Percentiles rank a stretch among this genome's conserved stretches.
phyloP scores from a whole-genome alignment of 2,797 vertebrate genomes.

The Urocyon cinereoargenteus region DNA sequence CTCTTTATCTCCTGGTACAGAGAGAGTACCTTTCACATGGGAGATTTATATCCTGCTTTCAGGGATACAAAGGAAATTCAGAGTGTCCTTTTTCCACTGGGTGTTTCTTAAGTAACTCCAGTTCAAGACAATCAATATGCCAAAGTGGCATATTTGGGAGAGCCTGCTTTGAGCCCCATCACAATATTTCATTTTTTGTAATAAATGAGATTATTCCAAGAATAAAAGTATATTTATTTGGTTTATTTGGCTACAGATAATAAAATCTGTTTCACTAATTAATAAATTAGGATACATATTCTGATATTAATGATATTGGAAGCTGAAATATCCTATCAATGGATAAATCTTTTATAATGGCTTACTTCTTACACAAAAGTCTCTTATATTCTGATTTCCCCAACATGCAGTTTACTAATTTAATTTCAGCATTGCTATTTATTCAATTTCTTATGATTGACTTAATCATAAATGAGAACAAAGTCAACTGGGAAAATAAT shows the following conservation, averaged over 20 bases:
- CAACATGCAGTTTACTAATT: neutral
- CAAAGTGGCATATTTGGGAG: neutral
- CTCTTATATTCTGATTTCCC: neutral
- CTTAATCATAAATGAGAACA: neutral
- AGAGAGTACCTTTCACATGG: neutral
- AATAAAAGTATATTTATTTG: constrained; percentile 11
- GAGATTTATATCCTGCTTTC: neutral
- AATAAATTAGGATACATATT: constrained; percentile 75
- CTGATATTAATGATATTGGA: constrained; percentile 55
- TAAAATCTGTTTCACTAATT: constrained; percentile 80
- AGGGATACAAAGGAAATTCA: neutral
- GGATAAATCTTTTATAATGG: constrained; percentile 76
- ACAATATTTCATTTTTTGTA: constrained; percentile 74
- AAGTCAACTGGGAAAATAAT: neutral
- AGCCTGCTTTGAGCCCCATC: neutral
- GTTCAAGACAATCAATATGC: neutral
- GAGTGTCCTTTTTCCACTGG: neutral
- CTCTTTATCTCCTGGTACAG: neutral
- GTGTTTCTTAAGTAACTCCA: neutral
- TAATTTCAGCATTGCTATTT: neutral
- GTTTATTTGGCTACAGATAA: neutral
- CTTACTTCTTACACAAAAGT: constrained; percentile 73
- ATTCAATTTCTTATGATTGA: neutral
- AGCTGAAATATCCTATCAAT: constrained; percentile 72
- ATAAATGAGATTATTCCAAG: constrained; percentile 74